These are phyloP conservation scores for Brachypalpus laphriformis DNA, from an alignment of 2,888 invertebrate species.

Conservation along the genomic window DNA sequence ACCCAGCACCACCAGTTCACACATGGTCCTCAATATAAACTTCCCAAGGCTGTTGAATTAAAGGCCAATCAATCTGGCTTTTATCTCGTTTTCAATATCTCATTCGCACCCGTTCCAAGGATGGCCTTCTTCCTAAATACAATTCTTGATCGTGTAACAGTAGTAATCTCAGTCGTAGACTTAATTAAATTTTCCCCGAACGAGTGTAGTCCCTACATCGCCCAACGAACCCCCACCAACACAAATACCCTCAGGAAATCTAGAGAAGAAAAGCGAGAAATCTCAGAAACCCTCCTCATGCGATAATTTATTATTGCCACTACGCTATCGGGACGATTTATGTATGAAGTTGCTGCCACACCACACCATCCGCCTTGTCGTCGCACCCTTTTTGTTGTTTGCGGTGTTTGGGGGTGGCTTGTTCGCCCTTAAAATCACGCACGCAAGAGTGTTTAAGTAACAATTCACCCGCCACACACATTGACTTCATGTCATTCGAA, in stretches of 20 bases:
- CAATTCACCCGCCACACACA: slow-evolving; percentile 23
- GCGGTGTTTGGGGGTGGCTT: background rate
- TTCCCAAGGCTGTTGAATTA: slow-evolving; percentile 59
- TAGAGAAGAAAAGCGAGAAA: slow-evolving; percentile 32
- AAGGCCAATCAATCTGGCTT: slow-evolving; percentile 67
- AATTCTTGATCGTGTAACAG: slow-evolving; percentile 48
- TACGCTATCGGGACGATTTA: slow-evolving; percentile 59
- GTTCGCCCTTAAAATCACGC: slow-evolving; percentile 36
- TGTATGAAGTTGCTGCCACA: slow-evolving; percentile 57
- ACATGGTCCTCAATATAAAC: slow-evolving; percentile 32
- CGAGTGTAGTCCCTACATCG: slow-evolving; percentile 27
- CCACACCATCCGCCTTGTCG: no score
- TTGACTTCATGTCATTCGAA: slow-evolving; percentile 12
- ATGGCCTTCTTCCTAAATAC: background rate
- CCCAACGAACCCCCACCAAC: background rate
- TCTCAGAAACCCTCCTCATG: slow-evolving; percentile 44
- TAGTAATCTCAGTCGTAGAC: slow-evolving; percentile 68
- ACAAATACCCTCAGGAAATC: background rate
- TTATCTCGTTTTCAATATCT: slow-evolving; percentile 69
- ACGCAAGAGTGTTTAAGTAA: slow-evolving; percentile 57
- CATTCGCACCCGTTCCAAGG: background rate
- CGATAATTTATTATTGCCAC: slow-evolving; percentile 64
- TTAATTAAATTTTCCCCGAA: slow-evolving; percentile 67
- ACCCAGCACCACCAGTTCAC: no score
- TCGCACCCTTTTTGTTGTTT: background rate